Evolutionary conservation across 2,113 vertebrate genomes (phyloP).

Genomic region (Mystacornis crossleyi): DNA sequence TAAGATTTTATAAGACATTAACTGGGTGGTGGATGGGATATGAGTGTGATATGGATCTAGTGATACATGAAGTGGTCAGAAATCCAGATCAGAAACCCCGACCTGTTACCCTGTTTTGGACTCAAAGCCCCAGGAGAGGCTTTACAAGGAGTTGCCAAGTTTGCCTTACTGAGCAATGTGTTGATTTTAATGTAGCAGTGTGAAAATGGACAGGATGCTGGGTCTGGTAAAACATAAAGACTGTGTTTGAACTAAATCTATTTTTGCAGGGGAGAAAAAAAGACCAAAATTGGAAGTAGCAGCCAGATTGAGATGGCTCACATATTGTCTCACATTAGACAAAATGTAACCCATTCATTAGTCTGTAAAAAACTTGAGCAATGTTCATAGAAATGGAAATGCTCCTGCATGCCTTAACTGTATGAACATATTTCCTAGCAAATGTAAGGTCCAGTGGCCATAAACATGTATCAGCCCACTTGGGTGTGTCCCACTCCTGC

Average conservation of each 20-base stretch:
- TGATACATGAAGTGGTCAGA: not conserved
- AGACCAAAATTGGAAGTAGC: not conserved
- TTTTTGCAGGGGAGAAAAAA: not conserved
- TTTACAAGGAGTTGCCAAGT: not conserved
- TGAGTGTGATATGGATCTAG: not conserved
- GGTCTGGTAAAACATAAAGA: not conserved
- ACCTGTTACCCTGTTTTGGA: not conserved
- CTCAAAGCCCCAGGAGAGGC: not conserved
- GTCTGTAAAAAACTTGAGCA: not conserved
- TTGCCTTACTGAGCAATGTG: not conserved
- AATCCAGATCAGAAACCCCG: not conserved
- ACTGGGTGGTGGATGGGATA: not conserved
- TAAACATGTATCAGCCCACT: rapidly evolving
- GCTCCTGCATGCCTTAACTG: not conserved
- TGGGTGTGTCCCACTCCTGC: not conserved
- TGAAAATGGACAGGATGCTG: not conserved
- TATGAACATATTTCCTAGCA: not conserved
- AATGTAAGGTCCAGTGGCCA: not conserved
- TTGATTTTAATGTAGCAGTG: not conserved
- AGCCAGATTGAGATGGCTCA: not conserved
- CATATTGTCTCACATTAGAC: not conserved
- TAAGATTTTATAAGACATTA: not conserved
- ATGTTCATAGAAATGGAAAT: not conserved
- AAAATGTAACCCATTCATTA: not conserved
- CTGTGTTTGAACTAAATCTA: not conserved